phyloP scores from a whole-genome alignment of 2,888 invertebrate genomes.

The Graphium colonna region DNA sequence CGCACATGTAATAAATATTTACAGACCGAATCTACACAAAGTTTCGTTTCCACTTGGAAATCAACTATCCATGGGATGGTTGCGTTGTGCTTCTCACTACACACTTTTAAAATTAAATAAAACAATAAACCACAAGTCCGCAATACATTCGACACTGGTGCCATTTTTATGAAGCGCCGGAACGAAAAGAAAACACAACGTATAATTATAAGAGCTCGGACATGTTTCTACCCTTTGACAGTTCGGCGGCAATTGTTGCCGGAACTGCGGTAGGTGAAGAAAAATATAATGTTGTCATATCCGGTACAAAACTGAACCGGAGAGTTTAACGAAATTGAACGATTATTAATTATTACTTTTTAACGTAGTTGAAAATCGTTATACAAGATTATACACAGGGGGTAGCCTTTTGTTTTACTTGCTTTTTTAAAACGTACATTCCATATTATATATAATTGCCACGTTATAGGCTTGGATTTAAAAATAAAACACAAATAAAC shows the following conservation, averaged over 20 bases:
- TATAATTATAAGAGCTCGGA: conserved; percentile 44
- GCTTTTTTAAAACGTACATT: no score
- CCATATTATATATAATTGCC: no score
- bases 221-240: conserved; percentile 65
- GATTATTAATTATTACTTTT: no score
- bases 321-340: background rate
- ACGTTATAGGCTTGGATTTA: no score
- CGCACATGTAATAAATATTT: conserved; percentile 69
- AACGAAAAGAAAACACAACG: conserved; percentile 45
- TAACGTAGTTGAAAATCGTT: no score
- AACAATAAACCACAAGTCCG: conserved; percentile 75
- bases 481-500: background rate
- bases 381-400: no score
- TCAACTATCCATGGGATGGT: conserved; percentile 35
- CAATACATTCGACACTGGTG: conserved; percentile 50
- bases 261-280: conserved; percentile 57
- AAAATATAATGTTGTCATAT: conserved; percentile 47
- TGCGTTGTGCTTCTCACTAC: conserved; percentile 36
- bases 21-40: conserved; percentile 46
- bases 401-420: no score
- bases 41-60: conserved; percentile 34
- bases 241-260: conserved; percentile 67
- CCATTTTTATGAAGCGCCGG: conserved; percentile 52
- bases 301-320: conserved; percentile 36
- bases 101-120: conserved; percentile 50